Base-by-base conservation (phyloP, 2,797 vertebrate genomes). In the Ctenopoma kingsleyae region DNA sequence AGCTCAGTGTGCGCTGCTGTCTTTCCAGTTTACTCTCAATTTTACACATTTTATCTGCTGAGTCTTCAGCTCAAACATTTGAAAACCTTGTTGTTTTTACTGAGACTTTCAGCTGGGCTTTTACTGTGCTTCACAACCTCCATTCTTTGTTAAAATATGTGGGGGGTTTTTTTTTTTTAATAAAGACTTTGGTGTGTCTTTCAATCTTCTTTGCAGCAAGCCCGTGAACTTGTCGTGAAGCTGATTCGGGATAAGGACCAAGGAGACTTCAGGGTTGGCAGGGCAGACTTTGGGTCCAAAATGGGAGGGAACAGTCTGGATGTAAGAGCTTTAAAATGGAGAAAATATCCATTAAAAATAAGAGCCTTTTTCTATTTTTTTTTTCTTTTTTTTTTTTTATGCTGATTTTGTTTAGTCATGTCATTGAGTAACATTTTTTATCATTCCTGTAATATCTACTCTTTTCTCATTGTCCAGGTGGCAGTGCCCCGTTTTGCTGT, bases 201-300 rank as follows among this genome's bases (percentile, higher is more conserved):
- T 47, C 0, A 1, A 73, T 89, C 81, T 66, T 86, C n/a, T 78
- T n/a, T 90, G 94, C 87, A 99, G 98, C 98, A 98, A 98, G 98
- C 98, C 0, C 96, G 96, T 85, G 98, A 99, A 93, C 95, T 99
- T 93, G 98, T 99, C 58, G 93, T 96, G 76, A 98, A 98, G 91
- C 97, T 99, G 81, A 97, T 99, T 91, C 93, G 97, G 74, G 98
- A 99, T 66, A 99, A 99, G 91, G 98, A 99, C 90, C 97, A 97
- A 87, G 96, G 95, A 22, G 98, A 99, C 88, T 98, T 99, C 86
- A 94, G 97, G 70, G 91, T 95, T 4, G 90, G 96, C 6, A 95
- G 97, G 47, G 94, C 94, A n/a, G 98, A 99, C 83, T 97, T 98
- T 83, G 91, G 94, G 83, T 95, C 97, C 87, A 96, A 98, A 57